Conservation (phyloP, 1,140 invertebrate genomes). For the Rhyacophila brunnea region DNA sequence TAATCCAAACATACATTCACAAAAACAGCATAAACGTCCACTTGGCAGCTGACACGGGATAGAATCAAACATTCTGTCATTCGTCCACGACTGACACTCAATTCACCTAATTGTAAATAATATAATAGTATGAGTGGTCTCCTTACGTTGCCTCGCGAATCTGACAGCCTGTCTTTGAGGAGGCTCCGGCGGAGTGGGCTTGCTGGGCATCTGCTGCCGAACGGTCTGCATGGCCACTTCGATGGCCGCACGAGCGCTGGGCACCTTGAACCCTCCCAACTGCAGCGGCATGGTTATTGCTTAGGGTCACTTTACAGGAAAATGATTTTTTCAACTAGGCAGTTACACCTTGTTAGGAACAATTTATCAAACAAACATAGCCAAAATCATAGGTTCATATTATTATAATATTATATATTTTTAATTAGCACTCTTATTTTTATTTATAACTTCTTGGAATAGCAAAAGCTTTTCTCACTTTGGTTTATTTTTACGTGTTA, state of each 20-base stretch:
- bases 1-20: neutral
- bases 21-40: neutral
- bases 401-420: too few species aligned
- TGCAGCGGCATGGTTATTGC: slow-evolving; percentile 22
- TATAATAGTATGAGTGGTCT: too few species aligned
- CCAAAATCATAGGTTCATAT: too few species aligned
- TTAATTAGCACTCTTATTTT: too few species aligned
- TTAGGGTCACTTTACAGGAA: neutral
- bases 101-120: neutral
- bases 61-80: neutral
- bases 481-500: too few species aligned
- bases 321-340: neutral
- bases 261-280: slow-evolving; percentile 62
- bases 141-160: slow-evolving; percentile 61
- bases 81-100: neutral
- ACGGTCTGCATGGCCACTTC: slow-evolving; percentile 79
- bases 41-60: neutral
- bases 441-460: too few species aligned
- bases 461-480: too few species aligned
- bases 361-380: too few species aligned
- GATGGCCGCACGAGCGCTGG: slow-evolving; percentile 70
- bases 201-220: slow-evolving; percentile 73
- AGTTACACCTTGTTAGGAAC: too few species aligned
- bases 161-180: slow-evolving; percentile 59
- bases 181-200: slow-evolving; percentile 55